A percentile compares a stretch with the other conserved stretches of the same genome.
These are phyloP conservation scores for Caenorhabditis doughertyi DNA, from an alignment of 2,888 invertebrate genomes.

Conservation along the genomic window DNA sequence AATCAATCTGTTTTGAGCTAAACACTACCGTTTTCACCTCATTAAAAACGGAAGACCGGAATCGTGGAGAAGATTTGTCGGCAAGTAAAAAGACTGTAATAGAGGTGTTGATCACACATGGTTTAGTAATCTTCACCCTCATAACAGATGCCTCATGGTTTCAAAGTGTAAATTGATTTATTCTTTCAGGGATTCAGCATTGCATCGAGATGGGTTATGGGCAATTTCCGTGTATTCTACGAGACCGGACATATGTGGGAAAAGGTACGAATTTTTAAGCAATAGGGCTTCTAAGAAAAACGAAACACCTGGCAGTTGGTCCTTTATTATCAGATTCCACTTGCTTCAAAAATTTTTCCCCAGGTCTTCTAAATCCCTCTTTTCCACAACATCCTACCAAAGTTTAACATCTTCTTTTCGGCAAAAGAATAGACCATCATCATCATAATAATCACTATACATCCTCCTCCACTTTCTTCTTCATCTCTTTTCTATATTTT, in stretches of 20 bases:
- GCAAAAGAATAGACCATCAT: slow-evolving; percentile 27
- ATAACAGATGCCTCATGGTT: neutral
- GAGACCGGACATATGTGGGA: slow-evolving; percentile 78
- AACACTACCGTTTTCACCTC: slow-evolving; percentile 14
- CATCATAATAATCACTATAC: slow-evolving; percentile 58
- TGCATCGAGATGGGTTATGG: slow-evolving; percentile 77
- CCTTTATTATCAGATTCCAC: neutral
- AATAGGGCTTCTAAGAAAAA: too few relatives aligned
- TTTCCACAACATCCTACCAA: neutral
- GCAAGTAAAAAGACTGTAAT: slow-evolving; percentile 1
- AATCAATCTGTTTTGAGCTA: slow-evolving; percentile 46
- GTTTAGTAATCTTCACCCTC: neutral
- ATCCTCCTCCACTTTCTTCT: slow-evolving; percentile 38
- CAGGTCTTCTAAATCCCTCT: neutral
- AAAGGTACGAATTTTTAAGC: slow-evolving; percentile 65
- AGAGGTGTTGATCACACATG: slow-evolving; percentile 23
- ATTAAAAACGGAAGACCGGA: slow-evolving; percentile 38
- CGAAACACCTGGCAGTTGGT: too few relatives aligned
- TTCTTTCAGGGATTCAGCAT: slow-evolving; percentile 72
- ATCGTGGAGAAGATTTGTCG: slow-evolving; percentile 9
- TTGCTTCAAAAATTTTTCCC: neutral
- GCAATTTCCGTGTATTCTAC: slow-evolving; percentile 73
- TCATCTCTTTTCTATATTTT: slow-evolving; percentile 44
- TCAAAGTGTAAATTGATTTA: slow-evolving; percentile 2
- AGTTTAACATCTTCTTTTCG: slow-evolving; percentile 6